These are phyloP conservation scores for Mus spicilegus DNA, from an alignment of 2,113 vertebrate genomes.

Conservation along the genomic window DNA sequence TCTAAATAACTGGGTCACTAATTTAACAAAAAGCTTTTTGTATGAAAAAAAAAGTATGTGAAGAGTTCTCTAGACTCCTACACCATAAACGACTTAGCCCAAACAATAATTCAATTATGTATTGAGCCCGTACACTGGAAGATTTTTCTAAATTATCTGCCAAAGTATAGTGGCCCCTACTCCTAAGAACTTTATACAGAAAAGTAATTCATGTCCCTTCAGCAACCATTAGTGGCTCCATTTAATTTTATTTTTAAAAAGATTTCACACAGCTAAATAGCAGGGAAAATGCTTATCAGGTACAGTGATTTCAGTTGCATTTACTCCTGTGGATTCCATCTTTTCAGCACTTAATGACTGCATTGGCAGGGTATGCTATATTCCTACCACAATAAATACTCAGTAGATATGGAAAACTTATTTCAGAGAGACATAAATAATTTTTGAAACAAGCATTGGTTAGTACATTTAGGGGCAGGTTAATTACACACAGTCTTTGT, in stretches of 20 bases:
- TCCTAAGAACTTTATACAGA: background rate
- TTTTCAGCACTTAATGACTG: background rate
- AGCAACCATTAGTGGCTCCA: background rate
- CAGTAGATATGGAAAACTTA: background rate
- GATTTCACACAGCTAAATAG: background rate
- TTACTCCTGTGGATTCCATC: background rate
- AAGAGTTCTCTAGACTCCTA: background rate
- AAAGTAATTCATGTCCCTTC: background rate
- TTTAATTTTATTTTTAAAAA: constrained; percentile 21
- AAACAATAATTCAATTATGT: background rate
- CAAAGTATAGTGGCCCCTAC: background rate
- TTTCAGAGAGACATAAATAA: background rate
- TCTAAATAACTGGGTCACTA: background rate
- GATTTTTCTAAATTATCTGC: background rate
- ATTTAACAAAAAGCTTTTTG: background rate
- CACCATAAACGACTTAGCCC: background rate
- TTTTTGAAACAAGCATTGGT: background rate
- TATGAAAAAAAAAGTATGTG: background rate
- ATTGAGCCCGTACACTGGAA: background rate
- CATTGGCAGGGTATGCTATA: background rate
- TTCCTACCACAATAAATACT: background rate
- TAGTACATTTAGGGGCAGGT: background rate
- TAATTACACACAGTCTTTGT: background rate
- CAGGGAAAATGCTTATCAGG: background rate
- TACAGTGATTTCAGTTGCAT: constrained; percentile 3